Conservation (phyloP, 92 coral and sea anemone genomes). For the Epizoanthus scotinus region DNA sequence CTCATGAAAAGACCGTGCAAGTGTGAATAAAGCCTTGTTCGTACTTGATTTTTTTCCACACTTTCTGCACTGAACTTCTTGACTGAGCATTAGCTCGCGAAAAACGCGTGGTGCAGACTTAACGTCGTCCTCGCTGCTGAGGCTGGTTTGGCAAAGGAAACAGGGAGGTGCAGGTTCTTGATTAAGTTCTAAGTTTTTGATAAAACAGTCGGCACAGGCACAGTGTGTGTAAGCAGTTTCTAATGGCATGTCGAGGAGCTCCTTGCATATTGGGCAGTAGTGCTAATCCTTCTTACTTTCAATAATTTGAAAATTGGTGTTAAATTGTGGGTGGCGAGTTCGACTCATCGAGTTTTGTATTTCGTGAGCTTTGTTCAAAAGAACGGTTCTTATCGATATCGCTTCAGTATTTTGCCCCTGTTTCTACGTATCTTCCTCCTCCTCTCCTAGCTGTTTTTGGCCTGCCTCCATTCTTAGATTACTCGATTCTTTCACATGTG, state of each 20-base stretch:
- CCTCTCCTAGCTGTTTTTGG: constrained; percentile 19
- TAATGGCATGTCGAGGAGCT: constrained; percentile 10
- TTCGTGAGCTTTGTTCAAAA: constrained; percentile 15
- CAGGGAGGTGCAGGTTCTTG: neutral
- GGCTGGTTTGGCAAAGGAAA: neutral
- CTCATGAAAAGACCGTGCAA: too few species aligned
- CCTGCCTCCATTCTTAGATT: constrained; percentile 25
- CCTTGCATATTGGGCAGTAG: constrained; percentile 26
- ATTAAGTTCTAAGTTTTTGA: constrained; percentile 29
- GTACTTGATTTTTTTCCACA: too few species aligned
- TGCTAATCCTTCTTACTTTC: constrained; percentile 19
- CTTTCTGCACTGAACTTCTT: too few species aligned
- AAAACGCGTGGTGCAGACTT: too few species aligned
- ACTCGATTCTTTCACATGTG: constrained; percentile 19
- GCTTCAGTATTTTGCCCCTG: neutral
- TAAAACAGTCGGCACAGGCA: constrained; percentile 25
- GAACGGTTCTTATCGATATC: constrained; percentile 10
- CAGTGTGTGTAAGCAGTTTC: constrained; percentile 27
- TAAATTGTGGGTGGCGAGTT: constrained; percentile 21
- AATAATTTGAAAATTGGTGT: neutral
- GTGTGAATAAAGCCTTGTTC: too few species aligned
- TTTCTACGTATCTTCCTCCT: neutral
- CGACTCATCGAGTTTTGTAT: neutral
- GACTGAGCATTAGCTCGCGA: too few species aligned
- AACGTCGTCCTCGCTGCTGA: too few species aligned